Percentiles rank a stretch among this genome's conserved stretches.
Conservation (phyloP, 2,888 invertebrate genomes). For the Himalopsyche kuldschensis region DNA sequence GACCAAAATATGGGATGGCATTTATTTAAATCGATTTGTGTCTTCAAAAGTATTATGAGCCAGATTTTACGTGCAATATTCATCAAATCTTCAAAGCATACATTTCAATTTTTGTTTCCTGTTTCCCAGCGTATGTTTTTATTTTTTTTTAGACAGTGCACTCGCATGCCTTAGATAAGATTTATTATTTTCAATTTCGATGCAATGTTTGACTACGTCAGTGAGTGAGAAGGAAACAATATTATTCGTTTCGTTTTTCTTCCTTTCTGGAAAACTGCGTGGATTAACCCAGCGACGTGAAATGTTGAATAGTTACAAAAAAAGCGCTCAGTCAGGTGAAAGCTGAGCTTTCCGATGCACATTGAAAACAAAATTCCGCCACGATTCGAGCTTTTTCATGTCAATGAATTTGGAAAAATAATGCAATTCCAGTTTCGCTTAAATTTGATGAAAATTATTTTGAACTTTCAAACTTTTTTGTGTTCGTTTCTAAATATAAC, state of each 20-base stretch:
- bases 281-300: slow-evolving; percentile 2
- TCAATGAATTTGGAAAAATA: too few relatives aligned
- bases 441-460: too few relatives aligned
- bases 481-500: too few relatives aligned
- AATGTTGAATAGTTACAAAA: background rate
- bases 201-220: background rate
- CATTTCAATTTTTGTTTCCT: background rate
- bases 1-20: too few relatives aligned
- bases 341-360: background rate
- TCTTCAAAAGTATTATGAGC: too few relatives aligned
- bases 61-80: background rate
- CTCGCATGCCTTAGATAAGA: background rate
- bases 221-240: background rate
- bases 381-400: too few relatives aligned
- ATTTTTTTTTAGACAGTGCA: background rate
- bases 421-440: too few relatives aligned
- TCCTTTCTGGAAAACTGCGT: background rate
- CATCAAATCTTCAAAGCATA: background rate
- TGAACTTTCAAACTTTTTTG: too few relatives aligned
- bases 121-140: background rate
- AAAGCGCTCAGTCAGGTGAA: background rate
- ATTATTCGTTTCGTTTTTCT: background rate
- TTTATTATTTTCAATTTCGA: slow-evolving; percentile 21
- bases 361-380: background rate
- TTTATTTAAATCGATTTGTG: too few relatives aligned